phyloP scores from a whole-genome alignment of 2,113 vertebrate species.

The Antechinus flavipes region DNA sequence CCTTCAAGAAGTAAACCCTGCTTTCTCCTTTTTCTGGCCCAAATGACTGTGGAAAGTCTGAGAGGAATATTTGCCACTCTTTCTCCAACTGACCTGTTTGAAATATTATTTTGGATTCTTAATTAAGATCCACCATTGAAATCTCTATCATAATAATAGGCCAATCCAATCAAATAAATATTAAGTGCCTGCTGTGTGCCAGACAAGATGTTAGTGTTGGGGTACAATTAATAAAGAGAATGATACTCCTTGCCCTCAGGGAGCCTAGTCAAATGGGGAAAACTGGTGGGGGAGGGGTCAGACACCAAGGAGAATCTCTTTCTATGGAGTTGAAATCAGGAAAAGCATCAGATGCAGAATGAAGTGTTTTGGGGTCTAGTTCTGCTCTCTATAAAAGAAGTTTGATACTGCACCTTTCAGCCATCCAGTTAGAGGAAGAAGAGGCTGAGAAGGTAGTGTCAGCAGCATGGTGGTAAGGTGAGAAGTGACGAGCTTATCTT shows the following conservation, averaged over 20 bases:
- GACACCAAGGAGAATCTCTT: background rate
- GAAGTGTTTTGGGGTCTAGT: background rate
- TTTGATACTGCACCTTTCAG: background rate
- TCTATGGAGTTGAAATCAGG: background rate
- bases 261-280: background rate
- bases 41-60: background rate
- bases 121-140: background rate
- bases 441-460: background rate
- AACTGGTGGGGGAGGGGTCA: background rate
- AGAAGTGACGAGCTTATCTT: background rate
- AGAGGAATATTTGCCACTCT: background rate
- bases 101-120: background rate
- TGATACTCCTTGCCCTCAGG: background rate
- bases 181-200: background rate
- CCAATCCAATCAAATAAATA: background rate
- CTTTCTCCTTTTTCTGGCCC: background rate
- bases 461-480: background rate
- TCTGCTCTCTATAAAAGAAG: background rate
- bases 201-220: background rate
- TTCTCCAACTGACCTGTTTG: background rate
- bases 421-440: background rate
- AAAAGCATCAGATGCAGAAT: background rate
- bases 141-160: background rate
- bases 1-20: background rate
- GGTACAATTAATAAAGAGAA: background rate